Base-by-base conservation (phyloP, 2,797 vertebrate species). In the Furcifer pardalis region DNA sequence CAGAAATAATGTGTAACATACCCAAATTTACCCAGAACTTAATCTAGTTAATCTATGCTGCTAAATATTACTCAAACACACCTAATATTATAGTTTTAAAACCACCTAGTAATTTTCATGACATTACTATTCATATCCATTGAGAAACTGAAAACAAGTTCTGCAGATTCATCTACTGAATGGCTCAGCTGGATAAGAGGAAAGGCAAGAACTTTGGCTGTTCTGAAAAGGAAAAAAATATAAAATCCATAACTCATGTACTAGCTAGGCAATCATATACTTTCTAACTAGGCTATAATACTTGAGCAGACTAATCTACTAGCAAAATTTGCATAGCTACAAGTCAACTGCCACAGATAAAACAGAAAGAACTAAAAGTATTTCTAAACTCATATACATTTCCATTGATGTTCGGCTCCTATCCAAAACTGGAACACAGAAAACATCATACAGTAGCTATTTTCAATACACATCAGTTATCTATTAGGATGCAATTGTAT, bases 401-500 rank as follows among this genome's bases (percentile, higher is more conserved):
- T 86, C 35, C 76, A 81, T 17, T 8, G 27, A 49, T 37, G 8
- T 37, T 59, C 52, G 73, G 60, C 65, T 46, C 75, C 19, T 81
- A 52, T 76, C 62, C 66, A 79, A 79, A 79, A 17, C 49, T 46
- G 74, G 52, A 83, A n/a, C 15, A 46, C 40, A 73, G 30, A 75
- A 75, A 74, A 12, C 74, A 83, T 83, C 1, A 12, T 37, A 82
- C 23, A 40, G 0, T 5, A 44, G 1, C 17, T 2, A 4, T 77
- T 75, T 90, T 87, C 71, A 82, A 3, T 21, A 27, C 7, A 87
- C 60, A 80, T 83, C 30, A 75, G 63, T 90, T 37, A 75, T 84
- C 88, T 90, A 69, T 84, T 63, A 91, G 71, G 42, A 89, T 56
- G 23, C 2, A 94, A 81, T 52, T 82, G 27, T 32, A 87, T 66